Evolutionary conservation across 2,888 invertebrate genomes (phyloP).

Genomic region (Torymus texanus): DNA sequence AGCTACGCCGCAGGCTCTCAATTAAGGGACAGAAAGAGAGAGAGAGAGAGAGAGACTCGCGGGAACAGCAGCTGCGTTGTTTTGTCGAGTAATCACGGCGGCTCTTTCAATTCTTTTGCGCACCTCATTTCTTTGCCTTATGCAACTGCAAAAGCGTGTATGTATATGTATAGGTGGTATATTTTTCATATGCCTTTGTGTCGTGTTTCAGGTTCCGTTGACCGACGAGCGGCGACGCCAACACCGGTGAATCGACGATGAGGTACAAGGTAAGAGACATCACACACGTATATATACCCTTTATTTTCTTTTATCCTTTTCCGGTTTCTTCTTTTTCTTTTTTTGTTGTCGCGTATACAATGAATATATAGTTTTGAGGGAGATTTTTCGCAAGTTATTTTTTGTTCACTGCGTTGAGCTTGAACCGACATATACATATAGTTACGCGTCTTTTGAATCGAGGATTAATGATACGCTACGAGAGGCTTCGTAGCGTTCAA

Average conservation of each 20-base stretch:
- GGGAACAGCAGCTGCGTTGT: conserved; percentile 22
- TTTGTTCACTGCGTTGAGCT: not conserved
- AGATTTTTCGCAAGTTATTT: not conserved
- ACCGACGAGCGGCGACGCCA: not conserved
- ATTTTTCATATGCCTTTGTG: not conserved
- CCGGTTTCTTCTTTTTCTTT: not conserved
- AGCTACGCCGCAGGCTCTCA: conserved; percentile 46
- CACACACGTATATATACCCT: not conserved
- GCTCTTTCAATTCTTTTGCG: conserved; percentile 19
- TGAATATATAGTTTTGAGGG: no score
- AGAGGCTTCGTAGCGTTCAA: no score
- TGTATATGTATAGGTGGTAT: not conserved
- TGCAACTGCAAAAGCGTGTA: not conserved
- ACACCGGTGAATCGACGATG: conserved; percentile 59
- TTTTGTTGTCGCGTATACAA: not conserved
- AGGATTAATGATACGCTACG: conserved; percentile 27
- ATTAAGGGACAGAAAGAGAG: conserved; percentile 47
- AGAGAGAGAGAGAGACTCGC: conserved; percentile 22
- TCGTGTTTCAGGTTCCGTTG: conserved; percentile 61
- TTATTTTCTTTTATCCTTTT: not conserved
- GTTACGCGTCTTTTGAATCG: conserved; percentile 35
- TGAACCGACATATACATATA: not conserved
- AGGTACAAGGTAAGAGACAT: conserved; percentile 68
- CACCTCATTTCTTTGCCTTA: not conserved
- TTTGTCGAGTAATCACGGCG: conserved; percentile 53